Conservation (phyloP, 2,113 vertebrate species). For the Triplophysa dalaica region DNA sequence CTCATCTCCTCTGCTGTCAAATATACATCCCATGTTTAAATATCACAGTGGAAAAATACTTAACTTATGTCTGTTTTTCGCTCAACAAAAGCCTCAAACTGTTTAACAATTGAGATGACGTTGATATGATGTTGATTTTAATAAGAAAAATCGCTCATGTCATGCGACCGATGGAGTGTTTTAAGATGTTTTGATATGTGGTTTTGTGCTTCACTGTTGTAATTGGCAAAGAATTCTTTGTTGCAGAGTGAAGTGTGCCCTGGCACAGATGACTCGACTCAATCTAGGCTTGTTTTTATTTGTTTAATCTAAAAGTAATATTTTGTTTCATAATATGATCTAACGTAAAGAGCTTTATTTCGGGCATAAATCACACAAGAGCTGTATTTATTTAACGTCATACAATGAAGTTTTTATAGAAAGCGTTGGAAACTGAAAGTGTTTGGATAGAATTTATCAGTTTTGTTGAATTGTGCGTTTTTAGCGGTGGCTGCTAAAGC, state of each 20-base stretch:
- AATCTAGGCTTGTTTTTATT: conserved; percentile 50
- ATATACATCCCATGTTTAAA: conserved; percentile 10
- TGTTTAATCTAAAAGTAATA: conserved; percentile 47
- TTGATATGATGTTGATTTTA: conserved; percentile 25
- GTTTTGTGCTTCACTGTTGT: neutral
- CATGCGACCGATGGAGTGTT: conserved; percentile 20
- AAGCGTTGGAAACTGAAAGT: no score
- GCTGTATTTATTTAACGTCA: no score
- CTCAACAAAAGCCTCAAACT: neutral
- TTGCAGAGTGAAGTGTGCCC: conserved; percentile 16
- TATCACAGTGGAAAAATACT: conserved; percentile 17
- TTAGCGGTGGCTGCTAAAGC: no score
- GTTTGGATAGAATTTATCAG: no score
- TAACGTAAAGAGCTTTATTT: neutral
- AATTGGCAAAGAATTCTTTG: conserved; percentile 1
- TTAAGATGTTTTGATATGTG: conserved; percentile 24
- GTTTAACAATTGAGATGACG: neutral
- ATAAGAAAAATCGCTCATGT: conserved; percentile 28
- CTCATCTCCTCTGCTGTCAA: neutral
- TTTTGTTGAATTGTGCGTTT: no score
- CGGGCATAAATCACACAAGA: neutral
- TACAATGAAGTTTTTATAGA: no score
- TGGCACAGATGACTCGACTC: conserved; percentile 50
- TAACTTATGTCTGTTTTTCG: neutral
- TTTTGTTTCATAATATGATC: conserved; percentile 23